Conservation (phyloP, 2,888 invertebrate species). For the Gasteruption jaculator region DNA sequence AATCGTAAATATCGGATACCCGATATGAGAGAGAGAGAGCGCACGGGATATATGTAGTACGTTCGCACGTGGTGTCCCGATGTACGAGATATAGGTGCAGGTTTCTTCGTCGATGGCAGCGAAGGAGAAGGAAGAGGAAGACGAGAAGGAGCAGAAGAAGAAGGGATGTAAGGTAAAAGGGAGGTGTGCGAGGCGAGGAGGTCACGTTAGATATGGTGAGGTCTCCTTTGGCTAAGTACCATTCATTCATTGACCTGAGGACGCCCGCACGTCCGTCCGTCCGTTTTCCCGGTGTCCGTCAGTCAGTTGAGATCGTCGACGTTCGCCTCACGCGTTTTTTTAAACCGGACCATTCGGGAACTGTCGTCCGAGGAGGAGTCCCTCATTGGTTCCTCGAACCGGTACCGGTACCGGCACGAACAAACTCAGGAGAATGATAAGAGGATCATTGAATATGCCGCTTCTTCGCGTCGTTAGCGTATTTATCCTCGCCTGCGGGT, state of each 20-base stretch:
- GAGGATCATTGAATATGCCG: too few species aligned
- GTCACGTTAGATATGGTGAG: conserved; percentile 36
- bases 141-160: conserved; percentile 21
- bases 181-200: conserved; percentile 21
- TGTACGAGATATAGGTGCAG: too few species aligned
- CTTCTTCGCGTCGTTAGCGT: conserved; percentile 11
- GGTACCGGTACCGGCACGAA: too few species aligned
- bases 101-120: too few species aligned
- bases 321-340: conserved; percentile 16
- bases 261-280: conserved; percentile 39
- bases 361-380: conserved; percentile 9
- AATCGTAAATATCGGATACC: too few species aligned
- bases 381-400: too few species aligned
- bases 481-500: conserved; percentile 9
- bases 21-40: too few species aligned
- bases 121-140: conserved; percentile 20
- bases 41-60: too few species aligned
- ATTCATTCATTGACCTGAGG: conserved; percentile 43
- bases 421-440: too few species aligned
- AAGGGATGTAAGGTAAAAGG: conserved; percentile 17
- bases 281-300: conserved; percentile 26
- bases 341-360: conserved; percentile 11
- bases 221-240: conserved; percentile 39
- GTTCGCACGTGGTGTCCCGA: too few species aligned
- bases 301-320: conserved; percentile 15